phyloP scores from a whole-genome alignment of 2,797 vertebrate genomes.

The Phoxinus dragarum region DNA sequence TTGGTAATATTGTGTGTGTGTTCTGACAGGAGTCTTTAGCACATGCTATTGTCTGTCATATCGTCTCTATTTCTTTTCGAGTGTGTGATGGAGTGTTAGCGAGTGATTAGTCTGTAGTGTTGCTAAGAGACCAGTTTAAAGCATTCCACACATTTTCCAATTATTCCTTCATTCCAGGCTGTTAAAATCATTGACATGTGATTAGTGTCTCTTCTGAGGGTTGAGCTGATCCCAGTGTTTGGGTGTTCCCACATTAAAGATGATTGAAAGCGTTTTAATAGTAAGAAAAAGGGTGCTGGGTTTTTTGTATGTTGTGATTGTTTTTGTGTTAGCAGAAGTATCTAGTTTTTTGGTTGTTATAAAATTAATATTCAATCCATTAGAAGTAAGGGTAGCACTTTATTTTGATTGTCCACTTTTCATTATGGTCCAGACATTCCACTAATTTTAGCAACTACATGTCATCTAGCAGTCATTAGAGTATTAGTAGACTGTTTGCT shows the following conservation, averaged over 20 bases:
- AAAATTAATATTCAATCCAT: background rate
- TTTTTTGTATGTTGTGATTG: background rate
- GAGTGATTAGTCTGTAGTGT: constrained; percentile 70
- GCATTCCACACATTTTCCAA: constrained; percentile 75
- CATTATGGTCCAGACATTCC: background rate
- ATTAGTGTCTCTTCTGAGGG: constrained; percentile 65
- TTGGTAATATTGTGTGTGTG: constrained; percentile 16
- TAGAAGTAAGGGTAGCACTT: background rate
- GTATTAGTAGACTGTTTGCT: no score
- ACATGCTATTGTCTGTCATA: constrained; percentile 5
- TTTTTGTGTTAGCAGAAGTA: background rate
- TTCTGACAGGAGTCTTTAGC: constrained; percentile 28
- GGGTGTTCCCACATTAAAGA: constrained; percentile 33
- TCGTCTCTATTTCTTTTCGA: constrained; percentile 9
- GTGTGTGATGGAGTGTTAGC: constrained; percentile 57
- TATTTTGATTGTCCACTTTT: background rate
- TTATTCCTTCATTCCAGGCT: constrained; percentile 69
- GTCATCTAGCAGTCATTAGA: background rate
- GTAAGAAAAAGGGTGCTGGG: background rate
- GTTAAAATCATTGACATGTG: constrained; percentile 77
- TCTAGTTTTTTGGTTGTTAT: background rate
- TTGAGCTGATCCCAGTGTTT: constrained; percentile 26
- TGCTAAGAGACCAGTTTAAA: constrained; percentile 70
- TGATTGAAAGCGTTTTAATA: background rate
- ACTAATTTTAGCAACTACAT: background rate